A percentile compares a stretch with the other conserved stretches of the same genome.
Evolutionary conservation across 1,140 invertebrate species (phyloP).

Genomic region (Acromyrmex charruanus): DNA sequence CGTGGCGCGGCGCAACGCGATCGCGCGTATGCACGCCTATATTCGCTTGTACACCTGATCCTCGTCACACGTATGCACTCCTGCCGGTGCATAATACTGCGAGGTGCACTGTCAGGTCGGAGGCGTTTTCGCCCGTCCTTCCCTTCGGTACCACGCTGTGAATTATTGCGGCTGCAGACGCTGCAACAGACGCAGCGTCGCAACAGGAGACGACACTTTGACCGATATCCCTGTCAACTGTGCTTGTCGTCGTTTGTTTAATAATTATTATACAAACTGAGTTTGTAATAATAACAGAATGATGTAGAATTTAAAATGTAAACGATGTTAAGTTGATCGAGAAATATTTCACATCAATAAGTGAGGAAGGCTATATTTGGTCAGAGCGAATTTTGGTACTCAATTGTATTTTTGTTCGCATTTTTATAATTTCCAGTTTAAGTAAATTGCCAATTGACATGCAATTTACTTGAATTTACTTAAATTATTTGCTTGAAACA

Average conservation of each 20-base stretch:
- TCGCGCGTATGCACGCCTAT: neutral
- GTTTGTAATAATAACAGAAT: neutral
- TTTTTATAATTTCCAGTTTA: too few species aligned
- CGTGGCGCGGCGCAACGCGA: neutral
- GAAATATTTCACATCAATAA: too few species aligned
- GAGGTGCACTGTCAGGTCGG: constrained; percentile 10
- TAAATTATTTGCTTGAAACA: too few species aligned
- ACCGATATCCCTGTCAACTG: neutral
- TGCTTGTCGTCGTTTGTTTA: neutral
- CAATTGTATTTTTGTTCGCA: too few species aligned
- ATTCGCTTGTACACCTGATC: neutral
- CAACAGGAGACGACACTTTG: constrained; percentile 30
- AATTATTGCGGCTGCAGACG: constrained; percentile 37
- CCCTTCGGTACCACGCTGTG: neutral
- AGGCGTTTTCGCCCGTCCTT: neutral
- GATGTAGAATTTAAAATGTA: neutral
- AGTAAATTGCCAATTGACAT: too few species aligned
- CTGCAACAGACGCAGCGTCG: neutral
- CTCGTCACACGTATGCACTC: neutral
- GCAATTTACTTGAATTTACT: too few species aligned
- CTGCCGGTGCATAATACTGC: constrained; percentile 6
- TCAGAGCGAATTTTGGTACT: too few species aligned
- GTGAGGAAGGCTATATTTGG: too few species aligned
- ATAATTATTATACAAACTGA: neutral
- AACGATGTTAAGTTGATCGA: too few species aligned